Evolutionary conservation across 2,113 vertebrate genomes (phyloP).

Genomic region (Eulemur rufifrons): DNA sequence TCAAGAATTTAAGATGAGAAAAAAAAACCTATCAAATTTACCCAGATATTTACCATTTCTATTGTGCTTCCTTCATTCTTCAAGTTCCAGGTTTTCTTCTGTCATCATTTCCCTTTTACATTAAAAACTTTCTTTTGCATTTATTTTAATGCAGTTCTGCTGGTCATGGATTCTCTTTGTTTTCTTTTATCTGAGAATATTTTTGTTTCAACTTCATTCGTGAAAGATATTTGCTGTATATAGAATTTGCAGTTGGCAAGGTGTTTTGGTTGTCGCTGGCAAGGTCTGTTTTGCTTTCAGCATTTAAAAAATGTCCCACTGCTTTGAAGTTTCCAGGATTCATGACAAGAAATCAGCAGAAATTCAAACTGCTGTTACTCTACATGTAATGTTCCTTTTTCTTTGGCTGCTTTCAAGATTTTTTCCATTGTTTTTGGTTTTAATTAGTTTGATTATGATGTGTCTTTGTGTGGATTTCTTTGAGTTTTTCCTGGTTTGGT

Average conservation of each 20-base stretch:
- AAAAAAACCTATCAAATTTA: neutral
- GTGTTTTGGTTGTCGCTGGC: neutral
- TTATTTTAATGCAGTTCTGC: neutral
- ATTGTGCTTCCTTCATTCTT: neutral
- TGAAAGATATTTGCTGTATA: neutral
- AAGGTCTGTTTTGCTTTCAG: neutral
- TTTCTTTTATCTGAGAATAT: neutral
- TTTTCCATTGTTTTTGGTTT: neutral
- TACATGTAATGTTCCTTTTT: neutral
- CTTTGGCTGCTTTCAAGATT: neutral
- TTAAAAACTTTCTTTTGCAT: neutral
- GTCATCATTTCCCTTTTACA: neutral
- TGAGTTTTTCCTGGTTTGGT: neutral
- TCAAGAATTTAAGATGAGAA: neutral
- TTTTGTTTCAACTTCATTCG: slow-evolving; percentile 7
- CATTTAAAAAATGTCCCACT: neutral
- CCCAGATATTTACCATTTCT: neutral
- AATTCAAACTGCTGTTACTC: neutral
- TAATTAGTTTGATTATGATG: neutral
- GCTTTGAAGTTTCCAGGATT: neutral
- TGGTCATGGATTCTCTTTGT: neutral
- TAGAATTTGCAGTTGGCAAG: neutral
- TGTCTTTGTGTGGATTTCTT: neutral
- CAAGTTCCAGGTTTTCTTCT: neutral
- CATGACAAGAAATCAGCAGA: neutral